Evolutionary conservation across 1,140 invertebrate species (phyloP).

Genomic region (Hypothenemus hampei): DNA sequence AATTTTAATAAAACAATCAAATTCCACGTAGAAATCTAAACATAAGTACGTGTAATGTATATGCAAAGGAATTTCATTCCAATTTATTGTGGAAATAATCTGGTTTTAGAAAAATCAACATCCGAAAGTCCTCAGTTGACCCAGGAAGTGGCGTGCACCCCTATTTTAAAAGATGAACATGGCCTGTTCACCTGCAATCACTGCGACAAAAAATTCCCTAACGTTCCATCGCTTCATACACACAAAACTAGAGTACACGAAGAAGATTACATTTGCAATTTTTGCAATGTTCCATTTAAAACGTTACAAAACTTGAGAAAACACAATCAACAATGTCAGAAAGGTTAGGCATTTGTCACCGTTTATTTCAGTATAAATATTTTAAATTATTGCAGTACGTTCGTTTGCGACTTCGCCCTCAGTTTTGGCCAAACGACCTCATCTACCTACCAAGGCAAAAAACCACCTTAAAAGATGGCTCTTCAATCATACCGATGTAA

Average conservation of each 20-base stretch:
- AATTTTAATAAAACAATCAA: background rate
- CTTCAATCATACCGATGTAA: conserved; percentile 34
- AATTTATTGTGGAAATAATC: no score
- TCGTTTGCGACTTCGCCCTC: background rate
- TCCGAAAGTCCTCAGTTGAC: no score
- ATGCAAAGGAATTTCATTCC: no score
- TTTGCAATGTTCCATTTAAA: conserved; percentile 29
- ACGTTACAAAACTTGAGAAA: conserved; percentile 29
- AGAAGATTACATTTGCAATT: conserved; percentile 34
- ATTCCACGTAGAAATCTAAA: no score
- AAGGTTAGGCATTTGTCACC: conserved; percentile 20
- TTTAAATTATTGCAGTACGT: background rate
- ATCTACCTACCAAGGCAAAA: conserved; percentile 34
- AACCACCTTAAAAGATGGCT: conserved; percentile 34
- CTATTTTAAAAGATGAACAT: conserved; percentile 13
- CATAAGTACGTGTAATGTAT: no score
- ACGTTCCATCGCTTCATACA: conserved; percentile 14
- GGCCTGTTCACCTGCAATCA: conserved; percentile 21
- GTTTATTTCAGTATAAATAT: background rate
- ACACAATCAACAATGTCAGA: conserved; percentile 32
- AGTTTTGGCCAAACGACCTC: conserved; percentile 30
- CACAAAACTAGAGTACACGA: conserved; percentile 27
- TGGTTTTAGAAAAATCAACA: no score
- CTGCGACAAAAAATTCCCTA: conserved; percentile 25
- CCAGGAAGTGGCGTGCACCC: no score